A percentile compares a stretch with the other conserved stretches of the same genome.
phyloP scores from a whole-genome alignment of 2,888 invertebrate genomes.

The Bugulina stolonifera region DNA sequence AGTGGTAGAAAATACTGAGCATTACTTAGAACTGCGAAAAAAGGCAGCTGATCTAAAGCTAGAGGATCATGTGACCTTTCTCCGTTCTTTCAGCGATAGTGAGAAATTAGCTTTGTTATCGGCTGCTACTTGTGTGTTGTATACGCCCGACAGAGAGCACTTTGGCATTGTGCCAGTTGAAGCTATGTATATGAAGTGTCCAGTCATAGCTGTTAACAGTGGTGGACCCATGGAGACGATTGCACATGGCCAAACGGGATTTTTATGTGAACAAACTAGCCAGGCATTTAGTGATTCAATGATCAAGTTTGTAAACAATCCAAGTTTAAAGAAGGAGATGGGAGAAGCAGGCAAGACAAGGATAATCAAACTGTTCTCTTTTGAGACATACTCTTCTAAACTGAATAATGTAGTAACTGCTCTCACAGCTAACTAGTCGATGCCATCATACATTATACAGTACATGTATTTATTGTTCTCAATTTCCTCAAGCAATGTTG shows the following conservation, averaged over 20 bases:
- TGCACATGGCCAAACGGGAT: conserved; percentile 53
- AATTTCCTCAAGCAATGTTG: too few relatives aligned
- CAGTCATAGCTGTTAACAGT: conserved; percentile 88
- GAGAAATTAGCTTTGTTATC: conserved; percentile 77
- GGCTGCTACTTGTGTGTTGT: conserved; percentile 72
- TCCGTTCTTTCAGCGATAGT: conserved; percentile 79
- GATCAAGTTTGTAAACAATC: conserved; percentile 63
- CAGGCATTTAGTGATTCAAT: conserved; percentile 73
- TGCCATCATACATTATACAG: too few relatives aligned
- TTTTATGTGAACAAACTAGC: conserved; percentile 56
- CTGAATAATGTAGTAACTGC: conserved; percentile 39
- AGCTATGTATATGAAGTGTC: conserved; percentile 88
- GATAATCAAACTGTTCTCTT: conserved; percentile 75
- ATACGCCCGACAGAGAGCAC: conserved; percentile 94
- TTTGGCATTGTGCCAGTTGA: conserved; percentile 99
- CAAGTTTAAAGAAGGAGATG: conserved; percentile 61
- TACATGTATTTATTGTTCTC: too few relatives aligned
- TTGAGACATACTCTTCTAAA: conserved; percentile 64
- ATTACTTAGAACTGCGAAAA: conserved; percentile 69
- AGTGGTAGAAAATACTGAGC: conserved; percentile 77
- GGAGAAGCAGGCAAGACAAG: conserved; percentile 69
- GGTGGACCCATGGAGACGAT: conserved; percentile 95
- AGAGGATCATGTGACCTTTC: conserved; percentile 67
- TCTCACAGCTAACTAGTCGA: too few relatives aligned
- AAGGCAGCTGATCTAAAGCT: conserved; percentile 61